Evolutionary conservation across 1,140 invertebrate species (phyloP), one percentile per base, ranked within the genome.

Genomic region (Trichonephila inaurata): DNA sequence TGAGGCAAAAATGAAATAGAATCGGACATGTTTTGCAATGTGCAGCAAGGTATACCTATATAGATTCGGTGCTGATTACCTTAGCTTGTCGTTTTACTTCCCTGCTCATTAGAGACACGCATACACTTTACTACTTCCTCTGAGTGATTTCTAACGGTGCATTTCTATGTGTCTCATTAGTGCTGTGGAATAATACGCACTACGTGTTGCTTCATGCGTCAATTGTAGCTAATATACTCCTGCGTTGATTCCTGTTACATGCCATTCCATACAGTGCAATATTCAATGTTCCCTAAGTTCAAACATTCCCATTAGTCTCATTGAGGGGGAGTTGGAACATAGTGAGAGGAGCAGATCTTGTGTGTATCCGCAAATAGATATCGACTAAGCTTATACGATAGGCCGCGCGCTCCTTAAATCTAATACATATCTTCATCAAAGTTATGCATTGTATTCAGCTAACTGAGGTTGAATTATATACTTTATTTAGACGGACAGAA

Each of bases 141-240:
- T 33, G 24, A 77, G 28, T 69, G 8, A 24, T 77, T 77, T 77
- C 72, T 77, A 14, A 5, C 24, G 66, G 66, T 24, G n/a, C 66
- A 69, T 69, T 14, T 69, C 66, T 77, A 14, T 40, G 72, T 40
- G 72, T 77, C 72, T 77, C 72, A 77, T 77, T 77, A 77, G 72
- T n/a, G 66, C 21, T 24, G n/a, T 12, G 66, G 66, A 77, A 18
- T 77, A 77, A 77, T 77, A 77, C 18, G 28, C 5, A 77, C 28
- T 77, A 77, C 72, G 72, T 77, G 24, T 18, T 77, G 72, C 33
- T 77, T 77, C 72, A 77, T 77, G 72, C 33, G 33, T 77, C 72
- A 77, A 40, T 77, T 77, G 72, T 28, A 40, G 16, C 72, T 28
- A 77, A 77, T 77, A 77, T 77, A 77, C 66, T n/a, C 66, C 66